Conservation (phyloP, 2,797 vertebrate genomes). For the Staurois parvus region DNA sequence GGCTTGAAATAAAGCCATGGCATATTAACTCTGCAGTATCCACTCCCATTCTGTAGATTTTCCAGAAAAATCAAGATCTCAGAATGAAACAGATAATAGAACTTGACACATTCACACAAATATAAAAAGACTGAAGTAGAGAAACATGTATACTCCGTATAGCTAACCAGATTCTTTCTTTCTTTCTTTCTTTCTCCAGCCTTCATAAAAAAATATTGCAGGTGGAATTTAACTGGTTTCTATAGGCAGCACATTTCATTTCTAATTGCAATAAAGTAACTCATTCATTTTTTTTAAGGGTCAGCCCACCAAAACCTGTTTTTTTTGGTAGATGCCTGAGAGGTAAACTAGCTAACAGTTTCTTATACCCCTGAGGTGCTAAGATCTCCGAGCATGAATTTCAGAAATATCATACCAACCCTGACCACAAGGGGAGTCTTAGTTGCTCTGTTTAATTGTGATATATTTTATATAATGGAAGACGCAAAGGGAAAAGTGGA, state of each 20-base stretch:
- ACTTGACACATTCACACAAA: conserved; percentile 14
- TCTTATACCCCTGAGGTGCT: neutral
- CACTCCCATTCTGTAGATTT: neutral
- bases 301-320: neutral
- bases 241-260: neutral
- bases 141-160: neutral
- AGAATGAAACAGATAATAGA: neutral
- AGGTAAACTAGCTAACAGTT: neutral
- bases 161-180: neutral
- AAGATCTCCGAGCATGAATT: neutral
- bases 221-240: neutral
- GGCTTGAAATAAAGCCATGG: conserved; percentile 13
- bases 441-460: neutral
- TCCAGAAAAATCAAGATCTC: neutral
- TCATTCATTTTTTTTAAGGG: neutral
- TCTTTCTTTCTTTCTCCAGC: neutral
- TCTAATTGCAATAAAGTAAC: neutral
- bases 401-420: neutral
- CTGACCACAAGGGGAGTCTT: neutral
- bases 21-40: conserved; percentile 28
- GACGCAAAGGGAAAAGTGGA: neutral
- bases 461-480: neutral
- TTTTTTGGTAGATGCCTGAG: too few relatives aligned
- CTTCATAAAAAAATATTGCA: neutral
- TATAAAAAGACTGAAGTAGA: neutral